Conservation (phyloP, 2,888 invertebrate species). For the Drosophila incognita region DNA sequence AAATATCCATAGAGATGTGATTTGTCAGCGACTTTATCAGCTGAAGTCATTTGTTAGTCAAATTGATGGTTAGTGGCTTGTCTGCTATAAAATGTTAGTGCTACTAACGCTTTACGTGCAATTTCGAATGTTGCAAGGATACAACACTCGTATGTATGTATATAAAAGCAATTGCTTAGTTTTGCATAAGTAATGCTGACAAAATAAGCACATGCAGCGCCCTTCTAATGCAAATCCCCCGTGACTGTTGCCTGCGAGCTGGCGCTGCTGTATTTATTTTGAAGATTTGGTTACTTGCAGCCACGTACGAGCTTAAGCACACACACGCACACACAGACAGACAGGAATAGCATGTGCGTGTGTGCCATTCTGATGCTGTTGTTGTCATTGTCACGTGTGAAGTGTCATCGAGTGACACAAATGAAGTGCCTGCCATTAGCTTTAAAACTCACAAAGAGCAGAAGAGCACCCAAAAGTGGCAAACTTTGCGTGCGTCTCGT, state of each 20-base stretch:
- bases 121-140: conserved; percentile 13
- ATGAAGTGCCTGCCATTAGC: conserved; percentile 79
- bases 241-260: conserved; percentile 33
- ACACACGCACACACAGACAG: neutral
- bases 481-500: conserved; percentile 54
- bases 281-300: conserved; percentile 67
- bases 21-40: neutral
- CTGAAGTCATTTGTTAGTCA: neutral
- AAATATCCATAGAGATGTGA: neutral
- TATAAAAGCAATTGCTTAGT: conserved; percentile 37
- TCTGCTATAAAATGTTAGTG: neutral
- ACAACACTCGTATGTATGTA: conserved; percentile 12
- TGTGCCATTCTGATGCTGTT: conserved; percentile 52
- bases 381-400: conserved; percentile 79
- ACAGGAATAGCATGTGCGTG: conserved; percentile 1
- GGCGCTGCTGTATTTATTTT: conserved; percentile 66
- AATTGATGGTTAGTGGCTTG: conserved; percentile 2
- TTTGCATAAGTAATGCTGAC: conserved; percentile 61
- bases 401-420: conserved; percentile 77
- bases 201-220: conserved; percentile 47
- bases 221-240: conserved; percentile 72
- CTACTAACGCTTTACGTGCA: neutral
- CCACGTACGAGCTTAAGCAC: conserved; percentile 23
- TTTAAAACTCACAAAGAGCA: conserved; percentile 61
- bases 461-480: conserved; percentile 47